Percentiles rank a stretch among this genome's conserved stretches.
These are phyloP conservation scores for Lophotis ruficrista DNA, from an alignment of 2,113 vertebrate genomes.

Conservation along the genomic window DNA sequence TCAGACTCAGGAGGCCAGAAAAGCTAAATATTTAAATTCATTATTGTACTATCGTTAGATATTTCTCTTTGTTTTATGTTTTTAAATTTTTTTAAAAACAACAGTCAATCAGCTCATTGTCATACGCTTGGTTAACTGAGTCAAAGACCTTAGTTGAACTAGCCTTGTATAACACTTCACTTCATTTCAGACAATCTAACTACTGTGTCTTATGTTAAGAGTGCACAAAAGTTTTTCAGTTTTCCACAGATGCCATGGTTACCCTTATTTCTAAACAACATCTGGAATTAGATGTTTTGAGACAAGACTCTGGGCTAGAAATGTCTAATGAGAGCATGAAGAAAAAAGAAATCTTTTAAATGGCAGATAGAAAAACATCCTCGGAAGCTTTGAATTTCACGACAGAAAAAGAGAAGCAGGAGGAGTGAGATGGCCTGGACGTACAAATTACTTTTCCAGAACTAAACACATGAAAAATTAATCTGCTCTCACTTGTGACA, in stretches of 20 bases:
- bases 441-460: constrained; percentile 19
- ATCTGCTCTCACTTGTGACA: constrained; percentile 23
- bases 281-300: constrained; percentile 66
- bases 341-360: constrained; percentile 49
- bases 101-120: constrained; percentile 49
- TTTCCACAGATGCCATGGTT: constrained; percentile 71
- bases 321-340: neutral
- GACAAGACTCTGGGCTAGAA: constrained; percentile 3
- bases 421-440: neutral
- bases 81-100: neutral
- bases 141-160: constrained; percentile 57
- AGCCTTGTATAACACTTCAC: constrained; percentile 29
- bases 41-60: neutral
- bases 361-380: neutral
- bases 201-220: constrained; percentile 20
- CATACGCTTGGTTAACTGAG: neutral
- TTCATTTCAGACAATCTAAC: constrained; percentile 55
- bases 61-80: neutral
- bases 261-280: constrained; percentile 67
- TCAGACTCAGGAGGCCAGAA: neutral
- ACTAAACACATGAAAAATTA: neutral
- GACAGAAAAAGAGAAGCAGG: neutral
- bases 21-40: constrained; percentile 25
- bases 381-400: neutral
- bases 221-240: constrained; percentile 70